Evolutionary conservation across 92 coral and sea anemone genomes (phyloP), one percentile per base, ranked within the genome.

Genomic region (Virgularia gustaviana): DNA sequence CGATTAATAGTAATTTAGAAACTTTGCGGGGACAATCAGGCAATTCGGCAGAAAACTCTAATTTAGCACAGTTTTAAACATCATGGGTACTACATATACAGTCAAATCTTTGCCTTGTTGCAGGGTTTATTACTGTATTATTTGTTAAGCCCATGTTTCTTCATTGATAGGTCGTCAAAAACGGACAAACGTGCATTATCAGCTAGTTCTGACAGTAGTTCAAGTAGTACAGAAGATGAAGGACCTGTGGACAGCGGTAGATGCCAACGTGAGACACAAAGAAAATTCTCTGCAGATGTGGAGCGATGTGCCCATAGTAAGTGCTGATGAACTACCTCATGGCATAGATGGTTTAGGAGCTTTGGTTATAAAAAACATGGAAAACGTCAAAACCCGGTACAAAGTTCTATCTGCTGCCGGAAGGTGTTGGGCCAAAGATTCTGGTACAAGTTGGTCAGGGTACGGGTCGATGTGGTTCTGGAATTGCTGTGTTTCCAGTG

Each of bases 281-380:
- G 76, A 33, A 76, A 76, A 52, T 63, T 38, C 47, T 65, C 81
- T 77, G 10, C 41, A 72, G 39, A 62, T 54, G 52, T 73, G 78
- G 78, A 29, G 20, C 22, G 36, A 9, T 34, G 82, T 78, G 15
- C 23, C 49, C 36, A 15, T 32, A 23, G 55, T 30, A n/a, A 42
- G 4, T 35, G 82, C 68, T 0, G 30, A 57, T 43, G 19, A 41
- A 12, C 72, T 77, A 9, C 82, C 82, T 6, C 19, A 2, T 0
- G 83, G 83, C 34, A 38, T 78, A 10, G 71, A 70, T 78, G 83
- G 83, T 11, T 64, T 78, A 13, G 35, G 31, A 30, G 29, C 5
- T 1, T 61, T 3, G 13, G 2, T 29, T 20, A 61, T 34, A 1
- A 3, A 3, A 4, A 61, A 61, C 36, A n/a, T 61, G 3, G 3